Evolutionary conservation across 2,113 vertebrate species (phyloP), one percentile per base, ranked within the genome.

Genomic region (Oncorhynchus gorbuscha): DNA sequence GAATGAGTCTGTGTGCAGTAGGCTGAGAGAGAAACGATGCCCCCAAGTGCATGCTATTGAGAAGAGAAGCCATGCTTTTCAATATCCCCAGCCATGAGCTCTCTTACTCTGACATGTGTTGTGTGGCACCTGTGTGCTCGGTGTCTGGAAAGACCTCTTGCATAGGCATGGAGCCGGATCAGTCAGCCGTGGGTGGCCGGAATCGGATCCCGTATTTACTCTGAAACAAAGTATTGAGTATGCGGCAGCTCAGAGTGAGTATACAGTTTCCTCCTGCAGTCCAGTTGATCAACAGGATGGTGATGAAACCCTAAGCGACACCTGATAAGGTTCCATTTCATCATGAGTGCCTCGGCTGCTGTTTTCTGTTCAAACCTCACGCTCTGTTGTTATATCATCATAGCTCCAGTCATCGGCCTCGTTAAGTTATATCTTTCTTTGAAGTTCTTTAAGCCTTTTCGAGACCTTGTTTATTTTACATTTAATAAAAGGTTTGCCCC

Each of bases 231-330:
- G 39, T 2, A 45, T 20, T 16, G 13, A 20, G 14, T 58, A 14
- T 11, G 86, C 87, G 87, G 86, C 78, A 89, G 79, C 79, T 75
- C 61, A 59, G 79, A 55, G 79, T 11, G 72, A 45, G 55, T 39
- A 55, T 18, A 55, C 24, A 51, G 48, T 8, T 26, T 55, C 16
- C 9, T 32, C 8, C 76, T 49, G 69, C 45, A 5, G 9, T 13
- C 22, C 39, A 71, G 35, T 49, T 22, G 18, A 55, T 55, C 16
- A 55, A 55, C 51, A 2, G 13, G 51, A 55, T 5, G 16, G 16
- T 55, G 51, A 4, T 18, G 51, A 55, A 55, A 18, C 16, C 16
- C 5, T 55, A 14, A 4, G 51, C 4, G 51, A 55, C 51, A 14
- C 51, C 51, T 16, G 51, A 55, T 18, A 18, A 55, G 12, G 3